phyloP scores from a whole-genome alignment of 2,888 invertebrate genomes.

The Tanypteryx hageni region DNA sequence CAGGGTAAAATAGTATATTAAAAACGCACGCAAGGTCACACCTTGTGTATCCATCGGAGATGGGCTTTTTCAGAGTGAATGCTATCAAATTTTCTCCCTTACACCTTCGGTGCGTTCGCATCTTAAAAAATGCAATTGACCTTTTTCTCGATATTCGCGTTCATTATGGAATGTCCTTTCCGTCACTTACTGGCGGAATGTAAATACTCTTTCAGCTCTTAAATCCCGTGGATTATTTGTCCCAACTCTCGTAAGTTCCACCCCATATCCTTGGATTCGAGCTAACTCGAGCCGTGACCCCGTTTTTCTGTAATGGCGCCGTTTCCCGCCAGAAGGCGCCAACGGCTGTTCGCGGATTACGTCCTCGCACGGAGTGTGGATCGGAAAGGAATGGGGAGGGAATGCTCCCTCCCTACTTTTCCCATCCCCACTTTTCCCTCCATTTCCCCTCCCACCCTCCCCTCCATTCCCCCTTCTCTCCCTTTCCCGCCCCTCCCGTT shows the following conservation, averaged over 20 bases:
- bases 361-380: slow-evolving; percentile 16
- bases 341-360: slow-evolving; percentile 46
- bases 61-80: too few species aligned
- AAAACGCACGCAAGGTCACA: too few species aligned
- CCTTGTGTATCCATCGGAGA: too few species aligned
- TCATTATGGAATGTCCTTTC: too few species aligned
- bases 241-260: neutral
- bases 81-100: too few species aligned
- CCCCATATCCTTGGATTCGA: slow-evolving; percentile 58
- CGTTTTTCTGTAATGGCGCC: slow-evolving; percentile 59
- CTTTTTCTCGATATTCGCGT: neutral
- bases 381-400: neutral
- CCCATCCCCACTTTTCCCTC: too few species aligned
- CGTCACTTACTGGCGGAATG: too few species aligned
- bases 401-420: neutral
- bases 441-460: neutral
- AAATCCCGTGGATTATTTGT: neutral
- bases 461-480: neutral
- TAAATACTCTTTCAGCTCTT: neutral
- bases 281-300: slow-evolving; percentile 58
- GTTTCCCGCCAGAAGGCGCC: slow-evolving; percentile 43
- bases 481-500: neutral
- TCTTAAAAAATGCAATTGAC: neutral
- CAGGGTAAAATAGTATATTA: too few species aligned
- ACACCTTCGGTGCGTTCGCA: too few species aligned